These are phyloP conservation scores for Pycnomerus fuliginosus DNA, from an alignment of 2,888 invertebrate genomes.

Conservation along the genomic window DNA sequence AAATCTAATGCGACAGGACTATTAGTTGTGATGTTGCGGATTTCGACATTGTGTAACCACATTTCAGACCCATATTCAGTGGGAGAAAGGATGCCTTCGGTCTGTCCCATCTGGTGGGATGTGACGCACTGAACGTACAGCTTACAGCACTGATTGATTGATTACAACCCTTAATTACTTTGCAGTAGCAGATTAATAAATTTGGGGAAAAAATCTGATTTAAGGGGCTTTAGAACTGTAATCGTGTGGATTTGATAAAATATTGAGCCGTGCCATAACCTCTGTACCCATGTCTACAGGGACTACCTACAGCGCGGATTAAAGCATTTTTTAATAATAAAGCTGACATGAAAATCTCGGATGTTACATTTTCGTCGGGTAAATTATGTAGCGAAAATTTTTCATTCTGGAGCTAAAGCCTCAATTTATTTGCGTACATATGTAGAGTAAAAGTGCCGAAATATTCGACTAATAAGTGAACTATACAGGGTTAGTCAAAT, in stretches of 20 bases:
- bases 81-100: slow-evolving; percentile 16
- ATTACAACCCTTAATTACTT: slow-evolving; percentile 23
- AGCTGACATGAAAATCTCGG: too few relatives aligned
- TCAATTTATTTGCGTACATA: too few relatives aligned
- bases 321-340: too few relatives aligned
- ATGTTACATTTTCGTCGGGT: too few relatives aligned
- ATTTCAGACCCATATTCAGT: slow-evolving; percentile 14
- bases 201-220: slow-evolving; percentile 7
- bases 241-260: slow-evolving; percentile 8
- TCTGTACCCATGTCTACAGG: too few relatives aligned
- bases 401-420: too few relatives aligned
- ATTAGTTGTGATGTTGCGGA: slow-evolving; percentile 3
- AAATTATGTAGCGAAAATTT: too few relatives aligned
- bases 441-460: too few relatives aligned
- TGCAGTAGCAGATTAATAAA: slow-evolving; percentile 17
- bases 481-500: too few relatives aligned
- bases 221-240: slow-evolving; percentile 10
- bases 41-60: slow-evolving; percentile 3
- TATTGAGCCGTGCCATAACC: background rate
- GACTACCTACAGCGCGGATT: too few relatives aligned
- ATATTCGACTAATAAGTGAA: too few relatives aligned
- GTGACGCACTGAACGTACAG: slow-evolving; percentile 13
- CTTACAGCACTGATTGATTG: slow-evolving; percentile 22
- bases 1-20: too few relatives aligned
- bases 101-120: slow-evolving; percentile 24